Base-by-base conservation (phyloP, 2,888 invertebrate genomes). In the Lycaena phlaeas region DNA sequence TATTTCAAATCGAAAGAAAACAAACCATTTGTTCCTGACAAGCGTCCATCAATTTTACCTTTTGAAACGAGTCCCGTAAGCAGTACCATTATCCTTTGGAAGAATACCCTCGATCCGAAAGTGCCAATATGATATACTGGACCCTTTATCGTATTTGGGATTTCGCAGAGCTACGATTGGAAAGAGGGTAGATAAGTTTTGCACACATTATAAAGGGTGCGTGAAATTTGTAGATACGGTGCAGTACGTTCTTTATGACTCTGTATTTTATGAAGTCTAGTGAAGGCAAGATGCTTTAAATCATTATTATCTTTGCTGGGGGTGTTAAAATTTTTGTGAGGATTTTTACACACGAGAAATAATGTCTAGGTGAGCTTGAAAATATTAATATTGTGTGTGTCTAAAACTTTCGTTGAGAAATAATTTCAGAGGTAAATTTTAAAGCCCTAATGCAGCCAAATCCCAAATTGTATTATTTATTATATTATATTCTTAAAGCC, bases 81-180 rank as follows among this genome's bases (percentile, higher is more conserved):
- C 49, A 59, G 50, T 54, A 50, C 51, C 54, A 57, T 57, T 69
- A 71, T 70, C 69, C 69, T 63, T 61, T 62, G 64, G 68, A 61
- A 63, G 64, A 66, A 69, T 74, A 73, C 61, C 56, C 60, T 51
- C 60, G 68, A 67, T 68, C 60, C 66, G 63, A 68, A 72, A 77
- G 73, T 76, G 77, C 69, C 79, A 73, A 77, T 81, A 78, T 79
- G 79, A 81, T 81, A 72, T 75, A 79, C 70, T 70, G 58, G 65
- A 63, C 71, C 72, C 74, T 77, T 78, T 76, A 76, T 70, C 67
- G 44, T 52, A 37, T 40, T 29, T 28, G 46, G 41, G 44, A 41
- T 36, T 44, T 43, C 36, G 38, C n/a, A n/a, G n/a, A n/a, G 43
- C 36, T 41, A 64, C 49, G 57, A 67, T 63, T 61, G 54, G 54